These are phyloP conservation scores for Cephus sareptanus DNA, from an alignment of 2,888 invertebrate species.

Conservation along the genomic window DNA sequence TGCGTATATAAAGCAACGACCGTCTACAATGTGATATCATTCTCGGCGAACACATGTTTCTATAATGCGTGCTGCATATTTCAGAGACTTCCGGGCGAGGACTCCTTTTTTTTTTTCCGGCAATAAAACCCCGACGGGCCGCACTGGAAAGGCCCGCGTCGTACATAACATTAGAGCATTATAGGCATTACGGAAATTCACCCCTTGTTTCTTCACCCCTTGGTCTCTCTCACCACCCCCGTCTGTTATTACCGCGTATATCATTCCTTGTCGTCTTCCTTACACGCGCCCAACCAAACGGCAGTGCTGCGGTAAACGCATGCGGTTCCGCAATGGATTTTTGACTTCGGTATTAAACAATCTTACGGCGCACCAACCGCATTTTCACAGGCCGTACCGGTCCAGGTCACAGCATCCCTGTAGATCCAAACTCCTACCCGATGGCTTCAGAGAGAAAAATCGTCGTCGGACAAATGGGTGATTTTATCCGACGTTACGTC, in stretches of 20 bases:
- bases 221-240: constrained; percentile 38
- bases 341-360: neutral
- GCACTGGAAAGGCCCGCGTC: constrained; percentile 32
- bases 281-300: constrained; percentile 28
- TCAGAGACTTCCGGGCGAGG: constrained; percentile 37
- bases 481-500: constrained; percentile 63
- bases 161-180: constrained; percentile 46
- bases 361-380: neutral
- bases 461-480: constrained; percentile 63
- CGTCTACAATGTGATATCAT: too few species aligned
- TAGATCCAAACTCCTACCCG: too few species aligned
- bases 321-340: neutral
- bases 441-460: constrained; percentile 50
- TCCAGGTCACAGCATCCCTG: constrained; percentile 5
- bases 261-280: constrained; percentile 54
- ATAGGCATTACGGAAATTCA: constrained; percentile 58
- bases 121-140: constrained; percentile 49
- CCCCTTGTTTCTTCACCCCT: constrained; percentile 31
- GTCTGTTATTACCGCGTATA: constrained; percentile 60
- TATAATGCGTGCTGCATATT: constrained; percentile 32
- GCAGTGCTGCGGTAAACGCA: constrained; percentile 32
- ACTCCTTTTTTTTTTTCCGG: constrained; percentile 42
- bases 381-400: too few species aligned
- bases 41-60: constrained; percentile 1
- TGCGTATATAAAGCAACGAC: too few species aligned